A percentile compares a stretch with the other conserved stretches of the same genome.
Evolutionary conservation across 2,888 invertebrate species (phyloP).

Genomic region (Conomelus anceps): DNA sequence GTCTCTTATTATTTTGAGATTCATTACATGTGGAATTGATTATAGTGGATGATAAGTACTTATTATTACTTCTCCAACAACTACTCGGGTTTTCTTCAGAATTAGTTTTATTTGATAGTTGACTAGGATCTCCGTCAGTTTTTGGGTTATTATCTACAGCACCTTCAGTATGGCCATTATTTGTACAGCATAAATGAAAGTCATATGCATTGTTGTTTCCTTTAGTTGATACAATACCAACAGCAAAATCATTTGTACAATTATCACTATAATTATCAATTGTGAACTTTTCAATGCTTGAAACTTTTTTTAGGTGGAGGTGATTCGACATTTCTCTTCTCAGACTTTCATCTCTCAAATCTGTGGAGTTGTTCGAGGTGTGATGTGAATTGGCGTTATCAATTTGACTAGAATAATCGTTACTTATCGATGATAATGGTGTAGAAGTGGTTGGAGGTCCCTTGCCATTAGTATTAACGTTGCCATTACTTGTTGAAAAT

Average conservation of each 20-base stretch:
- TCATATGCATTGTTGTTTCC: too few species aligned
- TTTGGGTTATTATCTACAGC: background rate
- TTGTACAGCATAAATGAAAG: background rate
- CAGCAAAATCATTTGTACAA: background rate
- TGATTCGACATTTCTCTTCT: background rate
- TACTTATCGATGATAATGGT: background rate
- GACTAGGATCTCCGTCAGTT: background rate
- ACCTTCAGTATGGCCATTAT: background rate
- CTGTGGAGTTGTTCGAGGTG: background rate
- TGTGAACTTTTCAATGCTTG: background rate
- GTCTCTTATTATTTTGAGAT: background rate
- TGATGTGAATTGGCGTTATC: background rate
- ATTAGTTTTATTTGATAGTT: background rate
- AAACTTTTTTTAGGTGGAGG: background rate
- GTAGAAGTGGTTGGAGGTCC: background rate
- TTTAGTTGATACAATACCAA: background rate
- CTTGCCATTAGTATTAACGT: background rate
- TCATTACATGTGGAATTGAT: background rate
- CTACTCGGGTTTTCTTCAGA: background rate
- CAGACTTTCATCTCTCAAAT: background rate
- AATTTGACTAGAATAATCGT: background rate
- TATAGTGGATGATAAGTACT: background rate
- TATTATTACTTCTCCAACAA: background rate
- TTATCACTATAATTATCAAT: background rate
- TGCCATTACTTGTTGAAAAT: background rate